Evolutionary conservation across 2,888 invertebrate genomes (phyloP).

Genomic region (Drosophila eohydei): DNA sequence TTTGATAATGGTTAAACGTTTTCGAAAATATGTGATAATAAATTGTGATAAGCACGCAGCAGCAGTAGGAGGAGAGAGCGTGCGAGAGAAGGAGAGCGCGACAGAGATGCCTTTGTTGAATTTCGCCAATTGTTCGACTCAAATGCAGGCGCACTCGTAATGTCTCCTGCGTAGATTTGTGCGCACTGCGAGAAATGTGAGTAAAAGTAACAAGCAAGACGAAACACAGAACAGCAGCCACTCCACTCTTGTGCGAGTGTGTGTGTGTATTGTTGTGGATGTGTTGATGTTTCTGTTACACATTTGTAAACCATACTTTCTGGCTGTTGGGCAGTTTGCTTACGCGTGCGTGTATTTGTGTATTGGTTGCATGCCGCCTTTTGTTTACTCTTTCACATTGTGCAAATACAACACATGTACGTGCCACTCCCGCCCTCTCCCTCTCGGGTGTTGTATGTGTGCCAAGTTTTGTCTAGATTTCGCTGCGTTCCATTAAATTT

Average conservation of each 20-base stretch:
- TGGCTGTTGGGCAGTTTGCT: conserved; percentile 51
- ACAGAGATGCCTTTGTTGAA: not conserved
- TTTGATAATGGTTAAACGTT: conserved; percentile 31
- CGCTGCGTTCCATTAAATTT: conserved; percentile 52
- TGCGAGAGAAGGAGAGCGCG: not conserved
- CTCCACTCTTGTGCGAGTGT: not conserved
- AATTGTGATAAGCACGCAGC: conserved; percentile 2
- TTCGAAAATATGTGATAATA: conserved; percentile 16
- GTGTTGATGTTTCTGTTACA: conserved; percentile 23
- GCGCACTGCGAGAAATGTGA: conserved; percentile 36
- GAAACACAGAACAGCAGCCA: conserved; percentile 23
- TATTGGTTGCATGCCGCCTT: conserved; percentile 59
- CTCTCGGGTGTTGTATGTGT: conserved; percentile 40
- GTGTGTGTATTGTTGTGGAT: not conserved
- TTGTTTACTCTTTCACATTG: conserved; percentile 71
- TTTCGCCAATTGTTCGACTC: conserved; percentile 8
- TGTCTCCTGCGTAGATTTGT: conserved; percentile 31
- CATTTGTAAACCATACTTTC: conserved; percentile 72
- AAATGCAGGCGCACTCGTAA: conserved; percentile 9
- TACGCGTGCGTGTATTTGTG: conserved; percentile 41
- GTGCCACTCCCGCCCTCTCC: conserved; percentile 4
- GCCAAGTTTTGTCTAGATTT: conserved; percentile 67
- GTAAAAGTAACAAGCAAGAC: conserved; percentile 43
- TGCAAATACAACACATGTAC: conserved; percentile 50
- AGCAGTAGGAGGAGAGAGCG: too few species aligned